Base-by-base conservation (phyloP, 2,797 vertebrate species). In the Tamandua tetradactyla region DNA sequence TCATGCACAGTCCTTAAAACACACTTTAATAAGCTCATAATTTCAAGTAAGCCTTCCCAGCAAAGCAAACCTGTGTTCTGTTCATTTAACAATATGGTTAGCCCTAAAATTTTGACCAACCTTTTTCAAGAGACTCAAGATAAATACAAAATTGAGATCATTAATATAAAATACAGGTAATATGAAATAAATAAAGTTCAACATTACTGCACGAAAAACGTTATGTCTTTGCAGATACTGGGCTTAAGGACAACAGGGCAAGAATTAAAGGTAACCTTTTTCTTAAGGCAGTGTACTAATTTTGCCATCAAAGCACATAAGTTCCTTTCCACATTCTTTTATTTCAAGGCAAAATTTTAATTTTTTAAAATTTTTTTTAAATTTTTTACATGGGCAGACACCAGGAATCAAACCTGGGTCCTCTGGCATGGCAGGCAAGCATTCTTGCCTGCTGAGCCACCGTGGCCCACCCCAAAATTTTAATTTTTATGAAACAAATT, bases 1-100 rank as follows among this genome's bases (percentile, higher is more conserved):
- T 80, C 44, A 81, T 66, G 42, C 27, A 30, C 32, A 91, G 42
- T 68, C 44, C 59, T 94, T 91, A 94, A 85, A 95, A 79, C 30
- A 76, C 1, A 92, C n/a, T 89, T 76, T 96, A n/a, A n/a, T 91
- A 86, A 80, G 68, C 91, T 87, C 5, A 68, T 47, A 93, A 86
- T 42, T 96, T 89, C 91, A 93, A 76, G 6, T 83, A 91, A 95
- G 89, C 81, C 35, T 79, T 86, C 42, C 1, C 14, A 93, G 40
- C 69, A 94, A 87, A 87, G 30, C 69, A 94, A 87, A 87, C 30
- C 13, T 93, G 32, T 79, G 1, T 78, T 95, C 55, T 91, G n/a
- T 23, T 91, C 55, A 85, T 37, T 14, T 59, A 93, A 91, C 32
- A 86, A 27, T 49, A 86, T 49, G 82, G 86, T 27, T 83, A 84